Evolutionary conservation across 2,888 invertebrate genomes (phyloP).

Genomic region (Drosophila gaucha): DNA sequence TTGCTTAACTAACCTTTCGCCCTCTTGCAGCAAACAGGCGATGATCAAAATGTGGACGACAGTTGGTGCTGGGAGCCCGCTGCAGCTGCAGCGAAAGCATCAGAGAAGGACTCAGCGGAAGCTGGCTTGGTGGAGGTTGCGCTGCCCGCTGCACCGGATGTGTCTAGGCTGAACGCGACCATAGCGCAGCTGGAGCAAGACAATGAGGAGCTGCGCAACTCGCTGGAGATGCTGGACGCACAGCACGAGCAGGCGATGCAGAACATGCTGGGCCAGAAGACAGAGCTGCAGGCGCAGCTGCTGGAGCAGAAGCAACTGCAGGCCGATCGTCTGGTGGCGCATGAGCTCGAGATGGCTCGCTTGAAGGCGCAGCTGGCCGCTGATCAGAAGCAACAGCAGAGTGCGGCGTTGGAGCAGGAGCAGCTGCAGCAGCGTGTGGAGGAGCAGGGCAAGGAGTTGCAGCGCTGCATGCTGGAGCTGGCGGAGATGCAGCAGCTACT

Average conservation of each 20-base stretch:
- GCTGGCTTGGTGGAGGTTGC: conserved; percentile 55
- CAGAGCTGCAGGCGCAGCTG: conserved; percentile 86
- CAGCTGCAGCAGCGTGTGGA: conserved; percentile 71
- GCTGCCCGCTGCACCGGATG: conserved; percentile 28
- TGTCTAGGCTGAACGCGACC: conserved; percentile 83
- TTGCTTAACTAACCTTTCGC: not conserved
- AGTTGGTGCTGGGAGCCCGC: conserved; percentile 85
- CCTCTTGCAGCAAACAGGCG: conserved; percentile 60
- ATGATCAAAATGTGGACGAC: conserved; percentile 80
- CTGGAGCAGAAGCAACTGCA: conserved; percentile 83
- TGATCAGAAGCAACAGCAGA: conserved; percentile 49
- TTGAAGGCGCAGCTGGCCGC: conserved; percentile 60
- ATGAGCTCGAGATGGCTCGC: conserved; percentile 70
- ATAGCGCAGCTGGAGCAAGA: conserved; percentile 84
- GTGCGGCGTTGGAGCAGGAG: conserved; percentile 52
- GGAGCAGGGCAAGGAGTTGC: conserved; percentile 70
- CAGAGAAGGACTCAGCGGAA: not conserved
- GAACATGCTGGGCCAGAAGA: conserved; percentile 86
- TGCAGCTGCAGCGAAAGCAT: conserved; percentile 25
- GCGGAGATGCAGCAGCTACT: conserved; percentile 74
- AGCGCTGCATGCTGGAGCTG: conserved; percentile 69
- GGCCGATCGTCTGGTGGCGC: conserved; percentile 66
- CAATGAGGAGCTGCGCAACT: conserved; percentile 85
- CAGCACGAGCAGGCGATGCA: conserved; percentile 90
- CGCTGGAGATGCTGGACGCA: conserved; percentile 89